phyloP scores from a whole-genome alignment of 2,797 vertebrate genomes.

The Parambassis ranga region DNA sequence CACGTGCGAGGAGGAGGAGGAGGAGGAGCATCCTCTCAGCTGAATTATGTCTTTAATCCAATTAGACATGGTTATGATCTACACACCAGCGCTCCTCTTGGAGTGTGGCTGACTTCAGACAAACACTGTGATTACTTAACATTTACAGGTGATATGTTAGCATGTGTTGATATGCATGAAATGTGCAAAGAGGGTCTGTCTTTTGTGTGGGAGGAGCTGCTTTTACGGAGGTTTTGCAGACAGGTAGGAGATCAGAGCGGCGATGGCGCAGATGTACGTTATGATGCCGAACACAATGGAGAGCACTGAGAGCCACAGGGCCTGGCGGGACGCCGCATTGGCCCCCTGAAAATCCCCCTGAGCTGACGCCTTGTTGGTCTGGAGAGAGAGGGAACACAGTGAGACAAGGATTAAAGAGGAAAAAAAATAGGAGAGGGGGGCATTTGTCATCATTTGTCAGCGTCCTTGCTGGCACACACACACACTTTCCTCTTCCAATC shows the following conservation, averaged over 20 bases:
- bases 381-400: slow-evolving; percentile 34
- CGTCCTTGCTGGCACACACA: slow-evolving; percentile 39
- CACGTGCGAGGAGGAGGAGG: too few species aligned
- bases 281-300: slow-evolving; percentile 89
- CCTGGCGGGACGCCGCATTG: slow-evolving; percentile 83
- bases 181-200: not conserved
- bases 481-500: slow-evolving; percentile 42
- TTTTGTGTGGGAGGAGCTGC: not conserved
- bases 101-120: too few species aligned
- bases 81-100: not conserved
- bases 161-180: slow-evolving; percentile 22
- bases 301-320: slow-evolving; percentile 87
- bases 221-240: slow-evolving; percentile 86
- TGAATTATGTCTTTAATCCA: slow-evolving; percentile 28
- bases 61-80: slow-evolving; percentile 14
- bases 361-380: slow-evolving; percentile 90
- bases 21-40: slow-evolving; percentile 20
- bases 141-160: slow-evolving; percentile 36
- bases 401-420: slow-evolving; percentile 28
- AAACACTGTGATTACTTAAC: slow-evolving; percentile 24
- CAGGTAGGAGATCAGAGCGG: slow-evolving; percentile 87
- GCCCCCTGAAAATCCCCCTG: slow-evolving; percentile 87
- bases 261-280: slow-evolving; percentile 85
- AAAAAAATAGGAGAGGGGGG: slow-evolving; percentile 10
- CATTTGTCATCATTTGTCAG: slow-evolving; percentile 57